A percentile compares a stretch with the other conserved stretches of the same genome.
Conservation (phyloP, 1,140 invertebrate genomes). For the Plodia interpunctella region DNA sequence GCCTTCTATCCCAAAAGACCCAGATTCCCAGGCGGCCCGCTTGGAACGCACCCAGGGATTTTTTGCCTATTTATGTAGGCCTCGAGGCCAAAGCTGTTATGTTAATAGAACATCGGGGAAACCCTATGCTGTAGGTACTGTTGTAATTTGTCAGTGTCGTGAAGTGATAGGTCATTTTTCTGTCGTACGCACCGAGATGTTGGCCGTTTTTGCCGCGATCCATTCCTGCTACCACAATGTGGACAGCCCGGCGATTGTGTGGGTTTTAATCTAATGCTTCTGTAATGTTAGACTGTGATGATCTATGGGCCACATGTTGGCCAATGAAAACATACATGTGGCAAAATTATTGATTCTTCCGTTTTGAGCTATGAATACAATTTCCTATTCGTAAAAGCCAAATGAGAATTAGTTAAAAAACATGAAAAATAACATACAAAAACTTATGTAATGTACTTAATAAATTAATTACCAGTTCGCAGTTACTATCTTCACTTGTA, state of each 20-base stretch:
- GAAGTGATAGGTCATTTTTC: constrained; percentile 36
- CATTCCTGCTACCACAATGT: not conserved
- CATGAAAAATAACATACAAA: too few species aligned
- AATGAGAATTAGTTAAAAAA: too few species aligned
- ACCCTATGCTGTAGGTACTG: constrained; percentile 53
- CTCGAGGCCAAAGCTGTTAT: constrained; percentile 63
- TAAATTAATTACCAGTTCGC: too few species aligned
- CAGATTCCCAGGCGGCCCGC: constrained; percentile 33
- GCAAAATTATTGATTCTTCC: too few species aligned
- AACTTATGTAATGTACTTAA: too few species aligned
- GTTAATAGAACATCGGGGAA: constrained; percentile 59
- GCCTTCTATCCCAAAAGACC: constrained; percentile 28
- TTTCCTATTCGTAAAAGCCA: too few species aligned
- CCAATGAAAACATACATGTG: too few species aligned
- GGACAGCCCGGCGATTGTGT: not conserved
- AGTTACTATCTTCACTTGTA: too few species aligned
- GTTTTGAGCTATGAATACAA: too few species aligned
- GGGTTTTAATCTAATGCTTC: not conserved
- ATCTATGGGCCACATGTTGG: too few species aligned
- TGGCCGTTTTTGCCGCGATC: constrained; percentile 6
- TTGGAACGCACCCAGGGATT: constrained; percentile 66
- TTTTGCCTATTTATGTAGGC: constrained; percentile 64
- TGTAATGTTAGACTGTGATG: too few species aligned
- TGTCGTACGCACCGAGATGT: constrained; percentile 1
- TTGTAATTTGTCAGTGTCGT: constrained; percentile 63